Percentiles rank a stretch among this genome's conserved stretches.
Evolutionary conservation across 2,113 vertebrate species (phyloP).

Genomic region (Chionodraco myersi): DNA sequence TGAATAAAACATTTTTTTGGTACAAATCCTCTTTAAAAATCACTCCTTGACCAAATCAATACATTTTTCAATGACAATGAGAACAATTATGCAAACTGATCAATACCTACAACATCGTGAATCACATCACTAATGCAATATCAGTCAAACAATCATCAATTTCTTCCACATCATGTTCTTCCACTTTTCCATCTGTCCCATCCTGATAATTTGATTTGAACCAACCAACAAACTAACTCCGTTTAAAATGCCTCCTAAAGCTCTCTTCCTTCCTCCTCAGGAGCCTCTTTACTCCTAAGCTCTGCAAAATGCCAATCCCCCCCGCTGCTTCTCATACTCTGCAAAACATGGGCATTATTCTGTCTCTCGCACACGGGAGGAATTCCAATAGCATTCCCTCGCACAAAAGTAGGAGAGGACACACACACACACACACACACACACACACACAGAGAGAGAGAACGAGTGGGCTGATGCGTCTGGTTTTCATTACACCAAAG

Average conservation of each 20-base stretch:
- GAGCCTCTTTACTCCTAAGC: conserved; percentile 17
- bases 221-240: neutral
- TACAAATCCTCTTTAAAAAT: too few species aligned
- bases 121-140: too few species aligned
- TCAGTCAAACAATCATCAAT: too few species aligned
- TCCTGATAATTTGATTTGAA: neutral
- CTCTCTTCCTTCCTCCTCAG: neutral
- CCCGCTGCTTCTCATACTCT: conserved; percentile 30
- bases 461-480: conserved; percentile 68
- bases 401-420: conserved; percentile 55
- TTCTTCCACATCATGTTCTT: too few species aligned
- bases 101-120: too few species aligned
- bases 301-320: conserved; percentile 36
- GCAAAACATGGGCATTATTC: conserved; percentile 59
- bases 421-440: neutral
- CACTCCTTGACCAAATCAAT: too few species aligned
- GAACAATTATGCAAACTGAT: too few species aligned
- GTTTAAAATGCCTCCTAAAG: neutral
- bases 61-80: too few species aligned
- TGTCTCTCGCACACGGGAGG: conserved; percentile 49
- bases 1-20: too few species aligned
- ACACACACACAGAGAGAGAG: neutral
- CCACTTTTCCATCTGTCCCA: neutral
- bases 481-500: conserved; percentile 84
- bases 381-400: conserved; percentile 56